These are phyloP conservation scores for Gadus macrocephalus DNA, from an alignment of 2,113 vertebrate genomes.

Conservation along the genomic window DNA sequence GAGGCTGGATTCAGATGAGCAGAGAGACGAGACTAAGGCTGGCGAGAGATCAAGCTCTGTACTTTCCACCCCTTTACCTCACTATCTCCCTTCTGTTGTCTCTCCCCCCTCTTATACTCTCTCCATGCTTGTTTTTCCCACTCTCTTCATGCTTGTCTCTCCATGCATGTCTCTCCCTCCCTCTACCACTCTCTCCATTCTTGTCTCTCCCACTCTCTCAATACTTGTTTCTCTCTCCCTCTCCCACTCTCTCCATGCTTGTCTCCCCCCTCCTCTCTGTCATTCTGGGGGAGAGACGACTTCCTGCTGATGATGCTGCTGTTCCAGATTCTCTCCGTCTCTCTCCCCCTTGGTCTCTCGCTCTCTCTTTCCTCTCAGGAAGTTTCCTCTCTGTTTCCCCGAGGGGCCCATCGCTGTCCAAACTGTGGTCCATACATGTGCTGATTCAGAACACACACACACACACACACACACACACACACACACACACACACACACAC, in stretches of 20 bases:
- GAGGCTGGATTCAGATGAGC: too few relatives aligned
- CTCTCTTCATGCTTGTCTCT: neutral
- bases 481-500: too few relatives aligned
- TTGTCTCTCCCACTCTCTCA: slow-evolving; percentile 46
- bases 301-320: slow-evolving; percentile 67
- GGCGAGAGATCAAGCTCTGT: slow-evolving; percentile 11
- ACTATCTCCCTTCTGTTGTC: slow-evolving; percentile 35
- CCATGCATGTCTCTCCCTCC: neutral
- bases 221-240: slow-evolving; percentile 36
- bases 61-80: slow-evolving; percentile 13
- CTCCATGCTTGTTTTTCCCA: slow-evolving; percentile 30
- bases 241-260: too few relatives aligned
- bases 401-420: too few relatives aligned
- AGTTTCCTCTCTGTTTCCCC: neutral
- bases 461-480: too few relatives aligned
- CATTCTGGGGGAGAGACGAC: slow-evolving; percentile 63
- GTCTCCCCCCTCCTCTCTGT: slow-evolving; percentile 8
- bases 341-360: neutral
- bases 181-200: slow-evolving; percentile 16
- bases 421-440: too few relatives aligned
- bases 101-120: slow-evolving; percentile 40
- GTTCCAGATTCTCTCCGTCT: slow-evolving; percentile 43
- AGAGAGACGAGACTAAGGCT: neutral
- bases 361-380: too few relatives aligned
- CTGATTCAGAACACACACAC: too few relatives aligned